Evolutionary conservation across 2,797 vertebrate species (phyloP), one percentile per base, ranked within the genome.

Genomic region (Poecile montanus): DNA sequence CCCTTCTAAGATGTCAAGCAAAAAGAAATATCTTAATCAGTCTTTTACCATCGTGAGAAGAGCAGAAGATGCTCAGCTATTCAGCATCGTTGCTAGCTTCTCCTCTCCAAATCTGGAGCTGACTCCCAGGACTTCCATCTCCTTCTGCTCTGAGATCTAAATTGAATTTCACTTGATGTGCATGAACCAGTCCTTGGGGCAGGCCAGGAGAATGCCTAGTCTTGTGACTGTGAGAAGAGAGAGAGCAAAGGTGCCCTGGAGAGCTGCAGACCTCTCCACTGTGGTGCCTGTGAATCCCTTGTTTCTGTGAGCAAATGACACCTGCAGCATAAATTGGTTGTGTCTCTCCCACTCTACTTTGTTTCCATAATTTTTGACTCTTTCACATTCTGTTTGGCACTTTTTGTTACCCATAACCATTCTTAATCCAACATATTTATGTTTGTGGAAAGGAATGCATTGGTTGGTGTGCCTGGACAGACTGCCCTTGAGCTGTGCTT

Each of bases 151-250:
- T 51, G 15, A 83, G 32, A 81, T 7, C 4, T 11, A 27, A 6
- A 16, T 21, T 56, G 13, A 25, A 58, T 29, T 48, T 44, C 61
- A 23, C 16, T 53, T 48, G 23, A 32, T n/a, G 27, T n/a, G 27
- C 1, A 2, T 15, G 50, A 26, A 11, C 16, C 4, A 6, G 19
- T 44, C 25, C 54, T 14, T 13, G 9, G 22, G 22, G 42, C 12
- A 58, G 51, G n/a, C 45, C 54, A 82, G 71, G 12, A 72, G n/a
- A 76, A 74, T 0, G 0, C 11, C 34, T 22, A 29, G 0, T 20
- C 13, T 62, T 42, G 30, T 45, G 32, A 57, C 42, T 38, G 32
- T 20, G 20, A 79, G 50, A 67, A 68, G 42, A 42, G 65, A 45
- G 19, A n/a, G 19, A 27, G 50, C 23, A 61, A 40, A 82, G 40